Evolutionary conservation across 2,888 invertebrate species (phyloP).

Genomic region (Cantharis rustica): DNA sequence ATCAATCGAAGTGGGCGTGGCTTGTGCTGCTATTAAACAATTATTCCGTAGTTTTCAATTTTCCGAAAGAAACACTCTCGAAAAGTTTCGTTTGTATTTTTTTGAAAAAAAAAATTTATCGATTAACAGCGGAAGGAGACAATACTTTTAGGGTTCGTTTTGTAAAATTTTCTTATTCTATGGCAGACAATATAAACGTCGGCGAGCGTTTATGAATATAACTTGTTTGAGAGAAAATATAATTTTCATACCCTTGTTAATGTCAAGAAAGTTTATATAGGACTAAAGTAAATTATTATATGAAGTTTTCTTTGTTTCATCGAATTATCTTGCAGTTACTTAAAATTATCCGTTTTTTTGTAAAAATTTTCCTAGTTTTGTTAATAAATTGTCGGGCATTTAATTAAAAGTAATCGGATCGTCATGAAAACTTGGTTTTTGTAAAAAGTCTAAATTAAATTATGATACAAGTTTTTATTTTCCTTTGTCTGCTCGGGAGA

Average conservation of each 20-base stretch:
- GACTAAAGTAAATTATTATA: conserved; percentile 1
- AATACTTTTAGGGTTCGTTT: background rate
- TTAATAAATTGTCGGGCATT: background rate
- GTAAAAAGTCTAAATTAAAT: background rate
- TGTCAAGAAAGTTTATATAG: conserved; percentile 3
- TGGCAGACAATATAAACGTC: background rate
- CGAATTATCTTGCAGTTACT: background rate
- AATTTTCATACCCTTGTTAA: conserved; percentile 3
- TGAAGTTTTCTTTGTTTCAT: background rate
- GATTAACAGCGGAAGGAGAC: background rate
- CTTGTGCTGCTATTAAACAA: too few relatives aligned
- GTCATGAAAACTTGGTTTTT: background rate
- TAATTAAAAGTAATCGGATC: background rate
- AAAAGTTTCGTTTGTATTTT: background rate
- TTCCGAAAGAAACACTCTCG: background rate
- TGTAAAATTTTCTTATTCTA: background rate
- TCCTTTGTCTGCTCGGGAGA: background rate
- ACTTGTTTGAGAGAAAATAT: conserved; percentile 4
- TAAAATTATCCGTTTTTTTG: background rate
- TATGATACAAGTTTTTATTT: background rate
- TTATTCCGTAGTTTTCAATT: background rate
- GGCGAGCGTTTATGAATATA: conserved; percentile 1
- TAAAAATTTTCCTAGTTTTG: background rate
- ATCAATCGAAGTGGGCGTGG: too few relatives aligned
- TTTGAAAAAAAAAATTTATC: background rate